Evolutionary conservation across 2,888 invertebrate species (phyloP), one percentile per base, ranked within the genome.

Genomic region (Napeogenes inachia): DNA sequence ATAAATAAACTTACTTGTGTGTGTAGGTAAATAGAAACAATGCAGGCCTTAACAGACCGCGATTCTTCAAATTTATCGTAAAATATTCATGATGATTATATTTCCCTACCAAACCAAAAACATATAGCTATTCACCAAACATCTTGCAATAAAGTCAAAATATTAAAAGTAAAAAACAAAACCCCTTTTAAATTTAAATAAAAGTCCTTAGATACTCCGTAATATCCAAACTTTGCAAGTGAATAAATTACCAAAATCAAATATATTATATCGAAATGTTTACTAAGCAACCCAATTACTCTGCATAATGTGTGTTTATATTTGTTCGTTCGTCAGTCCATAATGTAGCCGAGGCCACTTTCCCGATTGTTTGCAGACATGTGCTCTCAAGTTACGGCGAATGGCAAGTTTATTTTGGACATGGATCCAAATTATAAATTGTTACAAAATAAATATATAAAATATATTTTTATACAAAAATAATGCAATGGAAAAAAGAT

Each of bases 281-380:
- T 70, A 65, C 64, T 63, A 63, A 61, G 63, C 69, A 70, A 69
- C 70, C 66, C 70, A 71, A 72, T 71, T 70, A 68, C 69, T 68
- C 59, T 57, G 68, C 61, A 70, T 63, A 63, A 63, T 63, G 12
- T 59, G 59, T 63, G 62, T 38, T 50, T 56, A 59, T 50, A 30
- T 50, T 50, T 50, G 50, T 50, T 35, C 55, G 55, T 38, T 13
- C 42, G 55, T 56, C 66, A 65, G 64, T 68, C 59, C 61, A 63
- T 68, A 63, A 66, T 65, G 63, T 67, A 66, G 62, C 64, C 61
- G 58, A 59, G 59, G 59, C 59, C 70, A 69, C 69, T 68, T 62
- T 55, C 61, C 57, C 63, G 66, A 70, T 70, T 67, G 71, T 70
- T 70, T 65, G 65, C 61, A 59, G 59, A 62, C 59, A 50, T 59